Percentiles rank a stretch among this genome's conserved stretches.
These are phyloP conservation scores for Hippocampus zosterae DNA, from an alignment of 2,113 vertebrate genomes.

Conservation along the genomic window DNA sequence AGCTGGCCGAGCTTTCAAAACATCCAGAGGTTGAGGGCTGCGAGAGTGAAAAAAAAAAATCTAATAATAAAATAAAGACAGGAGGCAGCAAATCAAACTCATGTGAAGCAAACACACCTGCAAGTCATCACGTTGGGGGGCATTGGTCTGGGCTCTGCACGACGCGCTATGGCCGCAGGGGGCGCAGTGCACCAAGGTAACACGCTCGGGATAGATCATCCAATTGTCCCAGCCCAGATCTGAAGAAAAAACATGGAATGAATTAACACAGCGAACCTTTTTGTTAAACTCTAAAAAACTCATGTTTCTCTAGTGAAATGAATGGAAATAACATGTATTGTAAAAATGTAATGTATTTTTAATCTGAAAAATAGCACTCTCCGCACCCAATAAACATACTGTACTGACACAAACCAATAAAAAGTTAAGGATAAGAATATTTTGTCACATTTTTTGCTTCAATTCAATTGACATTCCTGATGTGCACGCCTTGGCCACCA, in stretches of 20 bases:
- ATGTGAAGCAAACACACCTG: slow-evolving; percentile 47
- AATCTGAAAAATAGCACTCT: too few relatives aligned
- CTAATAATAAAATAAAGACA: neutral
- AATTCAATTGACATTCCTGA: too few relatives aligned
- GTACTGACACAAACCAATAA: too few relatives aligned
- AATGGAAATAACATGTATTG: too few relatives aligned
- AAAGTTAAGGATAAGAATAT: too few relatives aligned
- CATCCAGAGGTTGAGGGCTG: neutral
- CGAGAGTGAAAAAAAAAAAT: neutral
- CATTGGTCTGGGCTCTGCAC: slow-evolving; percentile 22
- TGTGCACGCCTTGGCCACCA: too few relatives aligned
- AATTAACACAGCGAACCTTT: too few relatives aligned
- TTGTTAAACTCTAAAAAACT: too few relatives aligned
- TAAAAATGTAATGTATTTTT: too few relatives aligned
- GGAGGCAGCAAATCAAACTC: neutral
- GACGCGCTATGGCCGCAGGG: slow-evolving; percentile 36
- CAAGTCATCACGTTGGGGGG: slow-evolving; percentile 13
- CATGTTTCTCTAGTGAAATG: too few relatives aligned
- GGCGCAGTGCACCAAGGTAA: slow-evolving; percentile 60
- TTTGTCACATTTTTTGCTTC: too few relatives aligned
- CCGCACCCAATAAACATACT: too few relatives aligned
- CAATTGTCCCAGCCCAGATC: slow-evolving; percentile 74
- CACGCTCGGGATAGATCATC: slow-evolving; percentile 67
- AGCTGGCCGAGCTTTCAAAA: slow-evolving; percentile 12
- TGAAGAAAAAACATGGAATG: slow-evolving; percentile 19